Conservation (phyloP, 1,140 invertebrate species). For the Drosophila littoralis region DNA sequence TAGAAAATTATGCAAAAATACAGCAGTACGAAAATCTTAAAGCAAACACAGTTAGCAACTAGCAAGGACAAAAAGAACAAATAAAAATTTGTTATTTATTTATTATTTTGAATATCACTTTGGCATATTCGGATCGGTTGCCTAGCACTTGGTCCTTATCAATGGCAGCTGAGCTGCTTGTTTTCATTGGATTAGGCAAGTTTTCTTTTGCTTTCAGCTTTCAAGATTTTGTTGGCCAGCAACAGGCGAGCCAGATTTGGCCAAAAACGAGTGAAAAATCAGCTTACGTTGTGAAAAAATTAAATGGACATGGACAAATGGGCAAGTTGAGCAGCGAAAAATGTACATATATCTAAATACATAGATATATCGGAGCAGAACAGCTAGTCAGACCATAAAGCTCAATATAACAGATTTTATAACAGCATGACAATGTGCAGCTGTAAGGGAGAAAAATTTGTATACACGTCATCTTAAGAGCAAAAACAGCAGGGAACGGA, state of each 20-base stretch:
- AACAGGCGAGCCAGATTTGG: background rate
- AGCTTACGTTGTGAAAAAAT: constrained; percentile 45
- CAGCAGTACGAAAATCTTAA: constrained; percentile 2
- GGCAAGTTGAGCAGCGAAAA: constrained; percentile 4
- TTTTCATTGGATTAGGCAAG: constrained; percentile 79
- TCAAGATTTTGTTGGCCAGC: constrained; percentile 1
- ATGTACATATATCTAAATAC: background rate
- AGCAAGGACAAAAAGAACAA: background rate
- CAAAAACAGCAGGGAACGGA: no score
- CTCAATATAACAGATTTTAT: constrained; percentile 14
- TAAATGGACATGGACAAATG: constrained; percentile 43
- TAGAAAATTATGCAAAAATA: background rate
- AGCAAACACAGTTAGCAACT: background rate
- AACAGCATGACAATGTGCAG: background rate
- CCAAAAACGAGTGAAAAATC: constrained; percentile 27
- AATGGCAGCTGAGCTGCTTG: constrained; percentile 77
- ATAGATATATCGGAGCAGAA: background rate
- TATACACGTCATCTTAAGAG: no score
- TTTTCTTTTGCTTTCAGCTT: constrained; percentile 34
- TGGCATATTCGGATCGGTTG: constrained; percentile 33
- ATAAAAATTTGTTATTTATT: constrained; percentile 6
- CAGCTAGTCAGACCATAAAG: background rate
- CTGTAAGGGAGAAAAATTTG: no score
- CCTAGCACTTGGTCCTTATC: constrained; percentile 61
- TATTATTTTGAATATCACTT: constrained; percentile 15